Evolutionary conservation across 92 coral and sea anemone genomes (phyloP), one percentile per base, ranked within the genome.

Genomic region (Chrysogorgia sp.): DNA sequence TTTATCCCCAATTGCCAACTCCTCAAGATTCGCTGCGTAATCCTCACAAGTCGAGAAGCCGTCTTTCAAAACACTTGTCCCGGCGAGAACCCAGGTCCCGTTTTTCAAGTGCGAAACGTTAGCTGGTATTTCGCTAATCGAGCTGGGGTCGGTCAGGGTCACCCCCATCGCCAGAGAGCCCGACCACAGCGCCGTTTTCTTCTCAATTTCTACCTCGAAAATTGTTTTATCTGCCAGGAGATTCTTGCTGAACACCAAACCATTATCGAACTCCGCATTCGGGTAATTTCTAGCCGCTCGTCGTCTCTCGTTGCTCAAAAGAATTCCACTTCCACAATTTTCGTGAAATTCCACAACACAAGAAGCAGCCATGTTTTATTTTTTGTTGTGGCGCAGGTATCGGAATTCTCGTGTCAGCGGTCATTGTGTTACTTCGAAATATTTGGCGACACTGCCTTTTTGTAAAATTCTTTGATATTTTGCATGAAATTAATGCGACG

Each of bases 21-120:
- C 99, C 63, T 96, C 99, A 37, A 96, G 84, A 53, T 96, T 93
- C 53, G 76, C 85, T 3, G 90, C 92, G 57, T 96, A 96, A 20
- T 92, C 85, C 21, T 96, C 99, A 41, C 88, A 59, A 23, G 85
- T 50, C 21, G 99, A 84, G 10, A 92, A 83, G 9, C 97, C 99
- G 47, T 96, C 96, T 75, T 90, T 92, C 7, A 96, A 71, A 40
- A 96, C 63, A 61, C 97, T 77, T 35, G 60, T 90, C 32, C 99
- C 99, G 33, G 97, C 90, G 87, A 96, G 88, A 23, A 92, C 83
- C 99, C 99, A 96, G 37, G 97, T 92, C 28, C 99, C 97, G 82
- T 96, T 87, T 55, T 92, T 90, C 1, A 96, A 74, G 40, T 96
- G 97, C 22, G 92, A 75, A 3, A 96, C 87, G 70, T 91, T 89